These are phyloP conservation scores for Nymphalis polychloros DNA, from an alignment of 2,888 invertebrate species.

Conservation along the genomic window DNA sequence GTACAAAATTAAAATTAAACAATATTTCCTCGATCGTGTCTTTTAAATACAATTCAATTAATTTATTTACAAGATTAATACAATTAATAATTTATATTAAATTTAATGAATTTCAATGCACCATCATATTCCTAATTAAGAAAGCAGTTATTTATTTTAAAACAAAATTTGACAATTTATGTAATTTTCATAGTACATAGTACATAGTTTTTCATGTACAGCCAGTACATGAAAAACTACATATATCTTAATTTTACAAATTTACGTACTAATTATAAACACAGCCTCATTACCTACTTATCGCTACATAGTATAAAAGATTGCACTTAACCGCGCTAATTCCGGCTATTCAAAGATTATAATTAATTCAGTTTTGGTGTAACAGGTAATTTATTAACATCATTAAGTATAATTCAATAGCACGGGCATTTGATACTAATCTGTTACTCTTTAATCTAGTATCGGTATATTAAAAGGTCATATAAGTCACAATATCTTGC, in stretches of 20 bases:
- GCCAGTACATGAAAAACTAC: not conserved
- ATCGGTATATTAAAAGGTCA: too few species aligned
- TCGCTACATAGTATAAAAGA: constrained; percentile 14
- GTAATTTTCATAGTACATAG: not conserved
- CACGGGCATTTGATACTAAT: too few species aligned
- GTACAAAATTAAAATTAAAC: constrained; percentile 9
- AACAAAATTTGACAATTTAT: not conserved
- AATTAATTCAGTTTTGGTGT: too few species aligned
- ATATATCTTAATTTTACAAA: not conserved
- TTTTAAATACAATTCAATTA: constrained; percentile 16
- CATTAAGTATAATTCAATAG: too few species aligned
- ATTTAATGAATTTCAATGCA: constrained; percentile 19
- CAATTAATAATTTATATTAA: not conserved
- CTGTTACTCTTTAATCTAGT: too few species aligned
- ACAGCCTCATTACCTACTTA: constrained; percentile 29
- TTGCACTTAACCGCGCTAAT: too few species aligned
- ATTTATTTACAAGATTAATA: constrained; percentile 19
- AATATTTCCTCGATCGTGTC: not conserved
- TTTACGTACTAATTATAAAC: constrained; percentile 20
- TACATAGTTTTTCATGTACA: too few species aligned
- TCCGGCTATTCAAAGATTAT: too few species aligned
- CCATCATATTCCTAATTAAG: constrained; percentile 30
- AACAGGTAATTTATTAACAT: too few species aligned
- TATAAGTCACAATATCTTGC: too few species aligned
- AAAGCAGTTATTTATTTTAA: constrained; percentile 11